Base-by-base conservation (phyloP, 2,797 vertebrate species). In the Denticeps clupeoides region DNA sequence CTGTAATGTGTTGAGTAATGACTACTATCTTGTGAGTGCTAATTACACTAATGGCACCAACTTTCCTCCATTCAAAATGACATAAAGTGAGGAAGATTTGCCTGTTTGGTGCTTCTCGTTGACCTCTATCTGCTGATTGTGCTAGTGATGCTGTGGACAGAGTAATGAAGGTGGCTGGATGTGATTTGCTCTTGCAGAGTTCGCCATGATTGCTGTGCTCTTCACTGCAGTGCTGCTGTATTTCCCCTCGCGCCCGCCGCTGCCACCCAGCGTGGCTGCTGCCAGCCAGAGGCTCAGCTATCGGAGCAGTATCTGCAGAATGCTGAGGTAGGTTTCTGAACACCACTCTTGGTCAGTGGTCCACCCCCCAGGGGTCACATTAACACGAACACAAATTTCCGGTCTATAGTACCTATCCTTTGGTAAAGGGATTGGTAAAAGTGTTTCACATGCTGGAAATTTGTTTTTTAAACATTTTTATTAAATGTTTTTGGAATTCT, bases 211-310 rank as follows among this genome's bases (percentile, higher is more conserved):
- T 18, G 84, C 79, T 5, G 63, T 88, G 68, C 83, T 97, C 24
- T 96, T 94, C 64, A 74, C 70, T 0, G 86, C 84, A 1, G 79
- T 92, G 0, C 58, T 97, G 50, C 74, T 88, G 37, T 97, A 93
- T 60, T 97, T 97, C 72, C 95, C 95, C 4, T 84, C 93, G 0
- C 87, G 90, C 1, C 95, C 95, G 11, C 93, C 95, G 0, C 65
- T 89, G 41, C 95, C 93, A 53, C 95, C 95, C 53, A 99, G 95
- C 0, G 87, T 99, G 50, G 93, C 95, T 7, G 93, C 95, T 0
- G 93, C 93, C 1, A 93, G 92, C 67, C 92, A 93, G 56, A 80
- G 95, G 8, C 88, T 99, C 46, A 88, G 90, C 63, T 99, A 99
- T 67, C 82, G 89, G 58, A 92, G 76, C 72, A 95, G 93, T 70